A percentile compares a stretch with the other conserved stretches of the same genome.
These are phyloP conservation scores for Uloborus diversus DNA, from an alignment of 1,140 invertebrate species.

Conservation along the genomic window DNA sequence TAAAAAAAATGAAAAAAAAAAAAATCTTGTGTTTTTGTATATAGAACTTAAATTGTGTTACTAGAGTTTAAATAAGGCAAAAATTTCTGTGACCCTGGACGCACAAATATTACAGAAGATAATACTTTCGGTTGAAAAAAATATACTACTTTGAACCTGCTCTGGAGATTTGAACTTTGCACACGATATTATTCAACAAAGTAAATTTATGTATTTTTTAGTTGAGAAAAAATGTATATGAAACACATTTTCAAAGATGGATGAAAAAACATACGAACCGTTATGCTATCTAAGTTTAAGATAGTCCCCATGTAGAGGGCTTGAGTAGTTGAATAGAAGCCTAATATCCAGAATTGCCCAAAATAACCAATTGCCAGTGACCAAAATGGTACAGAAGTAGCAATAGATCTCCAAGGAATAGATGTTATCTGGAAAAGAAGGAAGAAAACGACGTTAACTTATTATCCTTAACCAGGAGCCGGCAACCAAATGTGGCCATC, in stretches of 20 bases:
- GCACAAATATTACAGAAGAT: neutral
- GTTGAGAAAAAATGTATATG: too few relatives aligned
- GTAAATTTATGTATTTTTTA: too few relatives aligned
- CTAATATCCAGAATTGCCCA: conserved; percentile 41
- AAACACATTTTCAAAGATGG: too few relatives aligned
- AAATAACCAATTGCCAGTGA: conserved; percentile 27
- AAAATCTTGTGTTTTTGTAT: too few relatives aligned
- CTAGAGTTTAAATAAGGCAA: too few relatives aligned
- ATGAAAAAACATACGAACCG: too few relatives aligned
- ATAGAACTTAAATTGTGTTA: too few relatives aligned
- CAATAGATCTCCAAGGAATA: conserved; percentile 23
- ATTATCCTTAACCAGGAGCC: too few relatives aligned
- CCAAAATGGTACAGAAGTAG: conserved; percentile 12
- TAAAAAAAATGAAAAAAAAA: too few relatives aligned
- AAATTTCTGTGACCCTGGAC: too few relatives aligned
- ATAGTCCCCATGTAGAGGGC: conserved; percentile 40
- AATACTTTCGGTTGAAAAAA: neutral
- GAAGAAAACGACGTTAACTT: too few relatives aligned
- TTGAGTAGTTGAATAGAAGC: conserved; percentile 24
- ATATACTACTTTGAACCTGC: neutral
- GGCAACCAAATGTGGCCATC: too few relatives aligned
- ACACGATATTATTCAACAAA: neutral
- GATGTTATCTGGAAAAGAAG: conserved; percentile 33
- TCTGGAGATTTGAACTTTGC: neutral
- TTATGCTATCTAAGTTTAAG: conserved; percentile 26